phyloP scores from a whole-genome alignment of 2,888 invertebrate species.

The Pecten maximus region DNA sequence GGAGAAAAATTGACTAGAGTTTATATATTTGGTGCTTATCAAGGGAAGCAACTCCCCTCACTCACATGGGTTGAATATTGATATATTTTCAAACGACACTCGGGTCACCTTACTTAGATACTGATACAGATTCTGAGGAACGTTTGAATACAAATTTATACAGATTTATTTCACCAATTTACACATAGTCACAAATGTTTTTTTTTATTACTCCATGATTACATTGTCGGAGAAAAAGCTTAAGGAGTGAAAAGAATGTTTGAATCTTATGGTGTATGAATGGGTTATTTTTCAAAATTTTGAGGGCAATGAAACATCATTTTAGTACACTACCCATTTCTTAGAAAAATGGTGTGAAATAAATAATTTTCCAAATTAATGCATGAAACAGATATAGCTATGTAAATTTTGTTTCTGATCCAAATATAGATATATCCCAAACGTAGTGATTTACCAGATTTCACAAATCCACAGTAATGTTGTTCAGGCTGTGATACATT shows the following conservation, averaged over 20 bases:
- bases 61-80: not conserved
- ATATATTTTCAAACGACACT: not conserved
- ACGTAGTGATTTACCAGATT: not conserved
- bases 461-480: not conserved
- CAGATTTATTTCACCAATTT: not conserved
- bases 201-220: not conserved
- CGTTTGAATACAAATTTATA: not conserved
- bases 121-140: not conserved
- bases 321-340: not conserved
- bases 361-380: not conserved
- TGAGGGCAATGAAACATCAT: not conserved
- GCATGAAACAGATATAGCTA: not conserved
- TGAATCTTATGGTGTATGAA: not conserved
- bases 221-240: not conserved
- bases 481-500: too few species aligned
- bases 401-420: not conserved
- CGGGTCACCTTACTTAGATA: not conserved
- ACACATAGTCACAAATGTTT: not conserved
- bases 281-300: not conserved
- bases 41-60: not conserved
- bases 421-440: not conserved
- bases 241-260: not conserved
- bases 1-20: not conserved
- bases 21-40: not conserved
- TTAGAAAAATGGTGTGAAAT: not conserved